Conservation (phyloP, 1,140 invertebrate species). For the Uloborus diversus region DNA sequence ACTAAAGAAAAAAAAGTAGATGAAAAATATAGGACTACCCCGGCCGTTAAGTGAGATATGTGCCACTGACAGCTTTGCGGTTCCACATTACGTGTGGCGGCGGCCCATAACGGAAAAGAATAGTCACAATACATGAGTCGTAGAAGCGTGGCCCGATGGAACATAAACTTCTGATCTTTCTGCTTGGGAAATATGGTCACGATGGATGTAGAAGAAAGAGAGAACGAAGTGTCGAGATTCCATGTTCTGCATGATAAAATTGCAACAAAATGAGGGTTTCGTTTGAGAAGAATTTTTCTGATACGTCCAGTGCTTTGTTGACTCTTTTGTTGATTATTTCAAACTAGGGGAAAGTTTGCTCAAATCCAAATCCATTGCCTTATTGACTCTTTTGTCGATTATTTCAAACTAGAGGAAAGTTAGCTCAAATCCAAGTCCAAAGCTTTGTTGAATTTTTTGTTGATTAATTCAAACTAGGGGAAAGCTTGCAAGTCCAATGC, state of each 20-base stretch:
- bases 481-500: background rate
- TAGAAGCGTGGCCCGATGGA: background rate
- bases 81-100: conserved; percentile 29
- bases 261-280: conserved; percentile 20
- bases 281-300: too few species aligned
- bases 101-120: background rate
- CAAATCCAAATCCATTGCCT: background rate
- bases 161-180: conserved; percentile 41
- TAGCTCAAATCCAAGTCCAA: background rate
- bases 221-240: background rate
- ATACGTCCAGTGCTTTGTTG: background rate
- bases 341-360: background rate
- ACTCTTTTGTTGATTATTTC: background rate
- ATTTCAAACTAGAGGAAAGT: background rate
- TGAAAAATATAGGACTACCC: conserved; percentile 33
- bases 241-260: conserved; percentile 26
- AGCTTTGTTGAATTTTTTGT: background rate
- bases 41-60: conserved; percentile 47
- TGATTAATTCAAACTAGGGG: background rate
- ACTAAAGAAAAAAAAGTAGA: conserved; percentile 16
- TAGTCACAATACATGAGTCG: conserved; percentile 34
- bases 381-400: background rate
- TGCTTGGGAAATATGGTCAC: conserved; percentile 17
- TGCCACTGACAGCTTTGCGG: conserved; percentile 44
- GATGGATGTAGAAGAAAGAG: background rate